These are phyloP conservation scores for Drymodes brunneopygia DNA, from an alignment of 2,113 vertebrate genomes.

Conservation along the genomic window DNA sequence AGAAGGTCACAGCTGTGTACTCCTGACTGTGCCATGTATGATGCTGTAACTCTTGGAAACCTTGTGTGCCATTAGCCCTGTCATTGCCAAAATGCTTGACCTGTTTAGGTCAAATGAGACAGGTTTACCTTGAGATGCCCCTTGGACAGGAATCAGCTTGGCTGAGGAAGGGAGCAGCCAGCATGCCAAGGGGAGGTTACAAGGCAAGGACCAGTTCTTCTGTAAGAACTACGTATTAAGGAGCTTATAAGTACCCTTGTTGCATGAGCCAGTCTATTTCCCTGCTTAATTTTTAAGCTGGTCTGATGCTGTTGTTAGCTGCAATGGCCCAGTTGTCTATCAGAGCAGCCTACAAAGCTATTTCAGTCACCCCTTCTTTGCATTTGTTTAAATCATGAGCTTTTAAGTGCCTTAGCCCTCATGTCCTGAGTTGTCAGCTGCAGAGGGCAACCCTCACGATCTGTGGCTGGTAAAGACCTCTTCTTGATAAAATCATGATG, in stretches of 20 bases:
- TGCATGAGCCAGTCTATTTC: constrained; percentile 10
- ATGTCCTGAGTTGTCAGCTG: neutral
- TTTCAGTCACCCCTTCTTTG: neutral
- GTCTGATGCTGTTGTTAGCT: constrained; percentile 4
- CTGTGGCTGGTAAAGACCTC: neutral
- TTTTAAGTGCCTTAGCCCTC: constrained; percentile 28
- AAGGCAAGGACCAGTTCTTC: neutral
- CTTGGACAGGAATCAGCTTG: neutral
- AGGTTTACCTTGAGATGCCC: neutral
- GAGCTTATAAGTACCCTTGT: neutral
- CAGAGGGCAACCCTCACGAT: neutral
- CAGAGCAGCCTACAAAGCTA: neutral
- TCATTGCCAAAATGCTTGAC: neutral
- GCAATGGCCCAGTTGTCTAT: neutral
- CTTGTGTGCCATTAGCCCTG: neutral
- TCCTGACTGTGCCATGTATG: rapidly evolving
- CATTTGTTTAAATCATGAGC: neutral
- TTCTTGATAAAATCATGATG: neutral
- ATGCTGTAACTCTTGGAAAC: neutral
- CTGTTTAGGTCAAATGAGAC: neutral
- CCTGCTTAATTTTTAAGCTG: constrained; percentile 42
- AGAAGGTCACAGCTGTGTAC: rapidly evolving
- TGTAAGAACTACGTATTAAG: neutral
- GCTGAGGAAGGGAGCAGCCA: neutral
- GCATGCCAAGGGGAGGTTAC: neutral